Evolutionary conservation across 1,140 invertebrate genomes (phyloP), one percentile per base, ranked within the genome.

Genomic region (Magallana angulata): DNA sequence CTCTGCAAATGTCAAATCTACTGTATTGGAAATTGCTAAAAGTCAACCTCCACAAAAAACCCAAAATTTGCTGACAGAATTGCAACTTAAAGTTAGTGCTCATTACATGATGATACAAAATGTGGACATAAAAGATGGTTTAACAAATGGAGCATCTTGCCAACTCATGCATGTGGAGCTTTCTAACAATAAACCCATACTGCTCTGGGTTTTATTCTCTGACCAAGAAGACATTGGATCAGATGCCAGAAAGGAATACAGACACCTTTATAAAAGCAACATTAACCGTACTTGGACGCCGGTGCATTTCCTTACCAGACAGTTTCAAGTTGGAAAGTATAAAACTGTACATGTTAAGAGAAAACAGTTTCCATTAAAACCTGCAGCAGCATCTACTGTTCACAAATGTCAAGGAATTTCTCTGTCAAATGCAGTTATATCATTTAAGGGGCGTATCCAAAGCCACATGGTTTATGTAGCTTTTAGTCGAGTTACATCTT

Each of bases 231-330:
- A 24, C 24, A 24, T 24, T 24, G 24, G 24, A 24, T 24, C 24
- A 24, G 24, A 1, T 24, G 24, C 24, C 24, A 24, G 24, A 24
- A 24, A 24, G 24, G 24, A 24, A 24, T 4, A 81, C 6, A 83
- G 18, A 84, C 62, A 89, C 56, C 24, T n/a, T n/a, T n/a, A n/a
- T n/a, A n/a, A n/a, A n/a, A n/a, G n/a, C n/a, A n/a, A 85, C 1
- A 85, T 87, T 30, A n/a, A 87, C 71, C 85, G n/a, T 82, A 71
- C 62, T n/a, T 89, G 88, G 82, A 86, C 85, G 24, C 88, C 88
- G 59, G 30, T 60, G 0, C 57, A 60, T 36, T 24, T 36, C 59
- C 30, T 84, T 59, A 57, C 59, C 57, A 11, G 58, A 62, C 57
- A 59, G 59, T 84, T 60, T 60, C 57, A 60, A 62, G 82, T 84